Evolutionary conservation across 2,888 invertebrate species (phyloP).

Genomic region (Agrypnus murinus): DNA sequence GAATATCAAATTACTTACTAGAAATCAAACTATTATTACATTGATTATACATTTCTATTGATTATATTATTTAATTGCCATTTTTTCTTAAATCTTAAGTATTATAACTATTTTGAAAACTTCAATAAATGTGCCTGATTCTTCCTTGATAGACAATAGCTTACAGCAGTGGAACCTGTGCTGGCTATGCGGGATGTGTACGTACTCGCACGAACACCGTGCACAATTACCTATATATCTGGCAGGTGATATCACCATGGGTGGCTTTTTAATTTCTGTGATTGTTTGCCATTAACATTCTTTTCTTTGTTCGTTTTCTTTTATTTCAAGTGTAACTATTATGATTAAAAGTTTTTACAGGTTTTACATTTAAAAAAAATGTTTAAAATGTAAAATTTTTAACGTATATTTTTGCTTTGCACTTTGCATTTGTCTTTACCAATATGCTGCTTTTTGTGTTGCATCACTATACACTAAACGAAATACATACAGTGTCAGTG

Average conservation of each 20-base stretch:
- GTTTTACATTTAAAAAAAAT: no score
- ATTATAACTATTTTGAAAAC: no score
- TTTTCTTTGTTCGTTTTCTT: no score
- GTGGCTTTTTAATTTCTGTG: slow-evolving; percentile 38
- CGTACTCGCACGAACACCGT: slow-evolving; percentile 56
- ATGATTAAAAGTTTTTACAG: no score
- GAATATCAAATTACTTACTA: no score
- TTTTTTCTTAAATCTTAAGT: no score
- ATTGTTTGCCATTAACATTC: slow-evolving; percentile 28
- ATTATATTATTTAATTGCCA: no score
- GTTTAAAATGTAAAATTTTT: slow-evolving; percentile 4
- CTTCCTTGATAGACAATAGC: slow-evolving; percentile 40
- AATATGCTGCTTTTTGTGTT: slow-evolving; percentile 32
- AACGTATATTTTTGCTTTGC: slow-evolving; percentile 20
- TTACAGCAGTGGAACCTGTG: slow-evolving; percentile 57
- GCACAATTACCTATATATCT: slow-evolving; percentile 50
- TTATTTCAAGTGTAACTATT: no score
- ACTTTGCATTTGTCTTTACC: background rate
- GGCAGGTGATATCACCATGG: slow-evolving; percentile 35
- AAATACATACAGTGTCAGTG: slow-evolving; percentile 16
- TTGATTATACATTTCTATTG: no score
- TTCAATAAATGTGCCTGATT: slow-evolving; percentile 14
- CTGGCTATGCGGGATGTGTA: slow-evolving; percentile 64
- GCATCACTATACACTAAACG: slow-evolving; percentile 10
- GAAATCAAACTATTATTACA: no score